phyloP scores from a whole-genome alignment of 2,888 invertebrate species.

The Antitype chi region DNA sequence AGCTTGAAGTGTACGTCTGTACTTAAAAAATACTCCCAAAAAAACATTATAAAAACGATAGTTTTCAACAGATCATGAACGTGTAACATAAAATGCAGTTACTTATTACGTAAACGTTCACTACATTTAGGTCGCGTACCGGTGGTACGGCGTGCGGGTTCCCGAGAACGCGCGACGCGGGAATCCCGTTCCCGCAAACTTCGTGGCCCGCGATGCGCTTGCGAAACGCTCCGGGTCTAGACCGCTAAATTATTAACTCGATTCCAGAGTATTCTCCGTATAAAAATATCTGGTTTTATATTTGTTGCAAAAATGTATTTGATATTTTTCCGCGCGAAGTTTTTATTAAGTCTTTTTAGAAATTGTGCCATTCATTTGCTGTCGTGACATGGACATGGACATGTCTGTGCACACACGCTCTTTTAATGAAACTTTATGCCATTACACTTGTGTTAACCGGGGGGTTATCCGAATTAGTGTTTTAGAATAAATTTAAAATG shows the following conservation, averaged over 20 bases:
- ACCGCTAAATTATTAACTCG: not conserved
- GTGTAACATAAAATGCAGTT: not conserved
- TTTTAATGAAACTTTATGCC: not conserved
- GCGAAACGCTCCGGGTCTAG: not conserved
- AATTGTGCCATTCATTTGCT: not conserved
- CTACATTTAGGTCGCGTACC: not conserved
- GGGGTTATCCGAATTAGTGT: no score
- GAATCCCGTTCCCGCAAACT: not conserved
- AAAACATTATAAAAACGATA: not conserved
- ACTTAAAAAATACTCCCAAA: not conserved
- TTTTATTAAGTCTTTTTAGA: not conserved
- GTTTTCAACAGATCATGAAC: not conserved
- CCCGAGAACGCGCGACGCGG: not conserved
- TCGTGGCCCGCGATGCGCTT: not conserved
- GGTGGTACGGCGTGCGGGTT: not conserved
- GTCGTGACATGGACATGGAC: not conserved
- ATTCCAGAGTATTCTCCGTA: conserved; percentile 1
- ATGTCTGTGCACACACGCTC: no score
- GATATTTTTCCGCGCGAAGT: not conserved
- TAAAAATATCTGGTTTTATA: not conserved
- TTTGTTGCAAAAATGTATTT: not conserved
- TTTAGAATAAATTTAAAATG: no score
- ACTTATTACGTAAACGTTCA: not conserved
- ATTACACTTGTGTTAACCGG: not conserved
- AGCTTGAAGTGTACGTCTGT: no score